Conservation (phyloP, 2,113 vertebrate genomes). For the Falcunculus frontatus region DNA sequence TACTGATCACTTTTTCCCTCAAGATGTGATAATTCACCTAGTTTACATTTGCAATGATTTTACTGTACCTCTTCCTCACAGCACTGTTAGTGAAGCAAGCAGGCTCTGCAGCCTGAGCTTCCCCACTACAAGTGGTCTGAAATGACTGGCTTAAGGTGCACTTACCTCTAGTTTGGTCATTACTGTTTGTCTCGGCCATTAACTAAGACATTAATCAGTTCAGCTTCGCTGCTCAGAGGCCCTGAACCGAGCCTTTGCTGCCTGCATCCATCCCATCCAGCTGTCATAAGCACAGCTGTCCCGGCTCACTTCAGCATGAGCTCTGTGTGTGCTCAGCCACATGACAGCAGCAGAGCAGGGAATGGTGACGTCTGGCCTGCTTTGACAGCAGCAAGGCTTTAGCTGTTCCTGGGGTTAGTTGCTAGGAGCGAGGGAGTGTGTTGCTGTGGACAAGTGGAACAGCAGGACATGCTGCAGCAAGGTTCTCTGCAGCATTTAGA, state of each 20-base stretch:
- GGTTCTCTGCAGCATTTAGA: not conserved
- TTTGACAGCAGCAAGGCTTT: not conserved
- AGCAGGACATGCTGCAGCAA: rapidly evolving
- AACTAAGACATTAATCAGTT: not conserved
- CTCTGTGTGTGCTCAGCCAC: not conserved
- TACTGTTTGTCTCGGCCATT: not conserved
- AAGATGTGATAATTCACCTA: constrained; percentile 30
- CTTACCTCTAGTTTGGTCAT: not conserved
- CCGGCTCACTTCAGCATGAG: not conserved
- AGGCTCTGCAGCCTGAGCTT: not conserved
- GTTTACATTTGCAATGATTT: constrained; percentile 27
- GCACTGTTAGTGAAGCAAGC: not conserved
- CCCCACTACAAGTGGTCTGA: not conserved
- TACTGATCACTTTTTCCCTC: not conserved
- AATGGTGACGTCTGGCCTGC: rapidly evolving
- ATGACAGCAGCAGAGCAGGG: not conserved
- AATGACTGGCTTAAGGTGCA: not conserved
- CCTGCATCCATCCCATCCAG: rapidly evolving
- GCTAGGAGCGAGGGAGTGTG: rapidly evolving
- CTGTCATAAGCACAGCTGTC: not conserved
- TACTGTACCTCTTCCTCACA: not conserved
- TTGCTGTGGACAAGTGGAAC: rapidly evolving
- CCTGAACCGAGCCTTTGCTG: rapidly evolving
- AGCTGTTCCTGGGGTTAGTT: rapidly evolving
- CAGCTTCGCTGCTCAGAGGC: rapidly evolving